phyloP scores from a whole-genome alignment of 1,140 invertebrate genomes.

The Palaemon carinicauda region DNA sequence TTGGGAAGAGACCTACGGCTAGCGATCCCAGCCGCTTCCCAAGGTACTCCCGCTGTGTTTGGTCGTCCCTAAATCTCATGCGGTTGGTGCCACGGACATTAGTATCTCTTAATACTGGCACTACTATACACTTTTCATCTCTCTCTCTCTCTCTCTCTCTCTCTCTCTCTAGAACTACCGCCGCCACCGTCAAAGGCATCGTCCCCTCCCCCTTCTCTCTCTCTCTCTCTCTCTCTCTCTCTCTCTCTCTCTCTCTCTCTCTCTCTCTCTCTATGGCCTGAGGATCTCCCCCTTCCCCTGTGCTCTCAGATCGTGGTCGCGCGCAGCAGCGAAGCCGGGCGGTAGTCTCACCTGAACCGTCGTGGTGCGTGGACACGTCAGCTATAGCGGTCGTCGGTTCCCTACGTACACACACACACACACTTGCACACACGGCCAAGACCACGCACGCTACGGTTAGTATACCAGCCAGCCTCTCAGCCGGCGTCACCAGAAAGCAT shows the following conservation, averaged over 20 bases:
- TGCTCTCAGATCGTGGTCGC: conserved; percentile 7
- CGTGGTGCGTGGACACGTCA: conserved; percentile 15
- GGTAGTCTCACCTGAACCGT: conserved; percentile 40
- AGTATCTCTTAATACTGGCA: no score
- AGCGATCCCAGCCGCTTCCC: no score
- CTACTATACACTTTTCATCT: no score
- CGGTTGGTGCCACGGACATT: no score
- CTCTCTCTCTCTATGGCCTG: conserved; percentile 28
- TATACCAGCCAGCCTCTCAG: background rate
- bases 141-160: background rate
- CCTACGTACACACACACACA: background rate
- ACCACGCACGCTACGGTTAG: conserved; percentile 35
- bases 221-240: conserved; percentile 26
- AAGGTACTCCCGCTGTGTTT: no score
- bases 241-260: conserved; percentile 26
- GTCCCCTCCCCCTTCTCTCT: no score
- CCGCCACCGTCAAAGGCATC: no score
- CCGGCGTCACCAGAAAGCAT: background rate
- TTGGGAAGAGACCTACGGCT: no score
- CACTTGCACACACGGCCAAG: conserved; percentile 3
- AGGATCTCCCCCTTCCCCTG: background rate
- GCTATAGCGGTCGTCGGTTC: background rate
- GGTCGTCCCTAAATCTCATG: no score
- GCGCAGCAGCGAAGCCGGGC: conserved; percentile 32
- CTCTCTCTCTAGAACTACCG: no score